Percentiles rank a stretch among this genome's conserved stretches.
phyloP scores from a whole-genome alignment of 2,797 vertebrate genomes.

The Cephalopachus bancanus region DNA sequence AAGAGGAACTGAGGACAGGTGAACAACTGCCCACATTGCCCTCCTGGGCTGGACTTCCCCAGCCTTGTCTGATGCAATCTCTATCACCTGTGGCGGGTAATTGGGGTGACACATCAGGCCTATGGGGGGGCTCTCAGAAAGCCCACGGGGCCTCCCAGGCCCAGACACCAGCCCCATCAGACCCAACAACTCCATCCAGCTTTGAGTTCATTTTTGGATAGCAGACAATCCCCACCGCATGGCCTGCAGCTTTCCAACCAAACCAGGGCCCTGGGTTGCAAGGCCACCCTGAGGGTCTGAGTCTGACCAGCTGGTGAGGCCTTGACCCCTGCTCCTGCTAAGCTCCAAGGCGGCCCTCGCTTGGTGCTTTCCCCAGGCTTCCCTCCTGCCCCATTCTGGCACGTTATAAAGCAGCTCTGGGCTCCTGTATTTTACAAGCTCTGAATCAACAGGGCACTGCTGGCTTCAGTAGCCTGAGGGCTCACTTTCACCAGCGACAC shows the following conservation, averaged over 20 bases:
- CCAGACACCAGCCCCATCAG: not conserved
- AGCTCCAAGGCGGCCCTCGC: conserved; percentile 73
- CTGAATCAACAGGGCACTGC: conserved; percentile 85
- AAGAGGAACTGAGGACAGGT: conserved; percentile 59
- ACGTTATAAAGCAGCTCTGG: conserved; percentile 86
- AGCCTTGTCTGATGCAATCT: conserved; percentile 51
- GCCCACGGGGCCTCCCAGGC: not conserved
- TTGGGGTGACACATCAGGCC: not conserved
- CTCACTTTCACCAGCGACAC: conserved; percentile 87
- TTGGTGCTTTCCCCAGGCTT: conserved; percentile 80
- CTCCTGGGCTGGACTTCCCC: not conserved
- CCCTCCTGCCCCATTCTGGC: conserved; percentile 85
- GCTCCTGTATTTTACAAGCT: conserved; percentile 87
- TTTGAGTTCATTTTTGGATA: not conserved
- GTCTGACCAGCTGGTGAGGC: not conserved
- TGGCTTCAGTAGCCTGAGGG: conserved; percentile 85
- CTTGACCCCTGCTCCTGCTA: not conserved
- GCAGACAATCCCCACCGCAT: not conserved
- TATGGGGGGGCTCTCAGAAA: not conserved
- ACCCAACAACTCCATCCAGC: fast-evolving
- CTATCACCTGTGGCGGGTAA: not conserved
- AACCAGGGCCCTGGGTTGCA: not conserved
- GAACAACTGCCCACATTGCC: not conserved
- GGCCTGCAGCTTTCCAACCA: not conserved
- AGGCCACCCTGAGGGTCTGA: not conserved